Evolutionary conservation across 2,888 invertebrate species (phyloP).

Genomic region (Nemotelus pantherinus): DNA sequence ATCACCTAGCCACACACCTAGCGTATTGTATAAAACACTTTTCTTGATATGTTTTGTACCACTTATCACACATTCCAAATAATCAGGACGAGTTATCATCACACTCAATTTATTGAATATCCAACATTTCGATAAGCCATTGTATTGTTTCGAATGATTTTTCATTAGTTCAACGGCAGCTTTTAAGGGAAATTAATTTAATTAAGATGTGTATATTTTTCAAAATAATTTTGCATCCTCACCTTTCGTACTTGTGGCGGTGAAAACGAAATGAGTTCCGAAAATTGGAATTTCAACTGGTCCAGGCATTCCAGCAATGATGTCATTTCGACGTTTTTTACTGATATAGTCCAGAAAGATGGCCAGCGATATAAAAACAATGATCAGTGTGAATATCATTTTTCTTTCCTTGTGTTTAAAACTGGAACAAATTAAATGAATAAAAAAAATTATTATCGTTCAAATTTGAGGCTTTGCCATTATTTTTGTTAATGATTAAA

Average conservation of each 20-base stretch:
- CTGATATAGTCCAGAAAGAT: constrained; percentile 2
- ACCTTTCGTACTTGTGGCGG: constrained; percentile 8
- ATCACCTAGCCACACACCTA: constrained; percentile 59
- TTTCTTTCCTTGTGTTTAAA: neutral
- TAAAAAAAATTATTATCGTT: too few relatives aligned
- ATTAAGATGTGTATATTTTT: too few relatives aligned
- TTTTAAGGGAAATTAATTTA: too few relatives aligned
- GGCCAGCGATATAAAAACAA: neutral
- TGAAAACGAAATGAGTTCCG: constrained; percentile 14
- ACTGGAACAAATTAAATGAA: too few relatives aligned
- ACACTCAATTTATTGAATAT: constrained; percentile 31
- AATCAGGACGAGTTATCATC: constrained; percentile 5
- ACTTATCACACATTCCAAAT: constrained; percentile 28
- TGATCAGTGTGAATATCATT: constrained; percentile 1
- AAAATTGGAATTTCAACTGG: constrained; percentile 25
- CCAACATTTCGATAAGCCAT: constrained; percentile 14
- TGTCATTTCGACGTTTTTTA: constrained; percentile 29
- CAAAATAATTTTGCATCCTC: neutral
- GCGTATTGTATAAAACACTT: constrained; percentile 56
- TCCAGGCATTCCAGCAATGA: constrained; percentile 23
- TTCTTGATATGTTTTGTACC: constrained; percentile 59
- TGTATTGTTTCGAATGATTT: neutral
- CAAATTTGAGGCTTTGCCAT: too few relatives aligned
- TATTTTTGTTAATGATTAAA: too few relatives aligned
- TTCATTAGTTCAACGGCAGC: too few relatives aligned